A percentile compares a stretch with the other conserved stretches of the same genome.
Evolutionary conservation across 2,797 vertebrate genomes (phyloP).

Genomic region (Manis javanica): DNA sequence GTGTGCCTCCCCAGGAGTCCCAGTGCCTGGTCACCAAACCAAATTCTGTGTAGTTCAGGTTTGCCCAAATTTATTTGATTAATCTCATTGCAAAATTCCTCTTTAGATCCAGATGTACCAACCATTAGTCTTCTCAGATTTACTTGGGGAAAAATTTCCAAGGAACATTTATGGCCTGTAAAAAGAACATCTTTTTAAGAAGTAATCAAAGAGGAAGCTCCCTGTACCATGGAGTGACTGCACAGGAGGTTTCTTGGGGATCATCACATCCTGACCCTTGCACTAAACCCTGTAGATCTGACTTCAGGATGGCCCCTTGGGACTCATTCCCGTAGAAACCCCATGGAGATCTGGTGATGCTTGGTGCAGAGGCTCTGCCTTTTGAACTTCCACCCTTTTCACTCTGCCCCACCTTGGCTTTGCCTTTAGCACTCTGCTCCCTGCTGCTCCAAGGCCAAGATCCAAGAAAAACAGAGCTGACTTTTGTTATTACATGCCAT

Average conservation of each 20-base stretch:
- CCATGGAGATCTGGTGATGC: background rate
- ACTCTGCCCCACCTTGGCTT: background rate
- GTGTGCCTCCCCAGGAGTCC: background rate
- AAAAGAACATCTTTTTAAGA: background rate
- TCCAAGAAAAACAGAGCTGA: background rate
- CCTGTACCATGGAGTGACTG: background rate
- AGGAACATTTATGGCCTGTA: background rate
- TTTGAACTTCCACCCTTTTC: background rate
- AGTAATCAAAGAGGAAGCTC: background rate
- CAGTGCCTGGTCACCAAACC: background rate
- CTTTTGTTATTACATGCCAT: background rate
- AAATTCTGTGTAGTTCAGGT: background rate
- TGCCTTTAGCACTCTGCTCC: background rate
- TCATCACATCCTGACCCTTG: background rate
- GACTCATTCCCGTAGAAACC: background rate
- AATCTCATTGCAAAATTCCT: conserved; percentile 5
- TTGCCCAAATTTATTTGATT: background rate
- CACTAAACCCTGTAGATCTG: background rate
- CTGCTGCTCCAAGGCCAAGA: background rate
- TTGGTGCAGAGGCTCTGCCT: background rate
- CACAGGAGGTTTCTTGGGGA: background rate
- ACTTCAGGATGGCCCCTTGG: background rate
- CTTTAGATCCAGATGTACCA: background rate
- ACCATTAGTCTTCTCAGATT: conserved; percentile 2
- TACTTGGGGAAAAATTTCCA: conserved; percentile 6